A percentile compares a stretch with the other conserved stretches of the same genome.
phyloP scores from a whole-genome alignment of 2,113 vertebrate species.

The Aplodontia rufa region DNA sequence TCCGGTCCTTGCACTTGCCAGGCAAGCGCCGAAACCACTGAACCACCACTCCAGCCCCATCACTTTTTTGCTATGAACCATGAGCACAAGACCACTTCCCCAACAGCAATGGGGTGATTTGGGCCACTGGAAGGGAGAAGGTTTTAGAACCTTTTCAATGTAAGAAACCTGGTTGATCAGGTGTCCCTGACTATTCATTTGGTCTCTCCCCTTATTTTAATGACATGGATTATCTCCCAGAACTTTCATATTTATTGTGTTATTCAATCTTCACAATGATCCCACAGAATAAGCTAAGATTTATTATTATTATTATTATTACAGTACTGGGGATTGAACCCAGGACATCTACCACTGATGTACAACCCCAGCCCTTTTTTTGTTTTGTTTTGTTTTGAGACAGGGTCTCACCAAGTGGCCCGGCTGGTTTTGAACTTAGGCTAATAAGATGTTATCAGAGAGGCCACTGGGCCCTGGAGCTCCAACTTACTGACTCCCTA shows the following conservation, averaged over 20 bases:
- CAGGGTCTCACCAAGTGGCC: too few species aligned
- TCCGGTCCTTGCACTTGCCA: too few species aligned
- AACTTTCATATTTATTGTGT: neutral
- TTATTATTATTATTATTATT: neutral
- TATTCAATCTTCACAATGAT: neutral
- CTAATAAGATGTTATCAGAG: neutral
- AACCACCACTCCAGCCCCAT: too few species aligned
- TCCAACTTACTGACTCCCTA: neutral
- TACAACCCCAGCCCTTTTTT: too few species aligned
- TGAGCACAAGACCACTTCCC: rapidly evolving
- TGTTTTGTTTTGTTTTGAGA: too few species aligned
- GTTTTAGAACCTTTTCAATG: neutral
- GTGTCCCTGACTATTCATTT: neutral
- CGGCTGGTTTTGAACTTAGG: too few species aligned
- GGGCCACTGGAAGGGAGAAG: neutral
- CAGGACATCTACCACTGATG: too few species aligned
- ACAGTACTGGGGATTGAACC: too few species aligned
- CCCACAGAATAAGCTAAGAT: neutral
- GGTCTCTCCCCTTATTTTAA: neutral
- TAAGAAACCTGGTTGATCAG: neutral
- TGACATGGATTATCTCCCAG: neutral
- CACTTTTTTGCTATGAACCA: neutral
- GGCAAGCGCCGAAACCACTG: too few species aligned
- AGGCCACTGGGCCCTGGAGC: neutral
- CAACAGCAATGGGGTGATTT: neutral